Evolutionary conservation across 2,113 vertebrate species (phyloP).

Genomic region (Platichthys flesus): DNA sequence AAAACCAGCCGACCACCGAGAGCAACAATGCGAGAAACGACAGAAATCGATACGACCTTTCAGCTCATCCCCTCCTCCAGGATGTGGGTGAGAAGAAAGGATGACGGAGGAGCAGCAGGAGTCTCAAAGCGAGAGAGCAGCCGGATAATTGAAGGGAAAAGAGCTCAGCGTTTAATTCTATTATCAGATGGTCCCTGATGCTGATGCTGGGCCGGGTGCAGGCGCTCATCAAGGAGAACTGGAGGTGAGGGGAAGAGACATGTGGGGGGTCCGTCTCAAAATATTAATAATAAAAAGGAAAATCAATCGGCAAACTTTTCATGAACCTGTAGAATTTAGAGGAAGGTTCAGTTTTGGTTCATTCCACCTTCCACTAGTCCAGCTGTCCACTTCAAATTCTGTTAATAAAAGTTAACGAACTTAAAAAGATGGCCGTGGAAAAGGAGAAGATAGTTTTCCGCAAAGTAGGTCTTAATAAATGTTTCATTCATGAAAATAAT

Average conservation of each 20-base stretch:
- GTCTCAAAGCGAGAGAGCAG: constrained; percentile 54
- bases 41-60: constrained; percentile 68
- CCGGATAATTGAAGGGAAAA: constrained; percentile 65
- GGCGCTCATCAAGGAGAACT: constrained; percentile 36
- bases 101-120: constrained; percentile 58
- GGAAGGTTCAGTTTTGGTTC: too few species aligned
- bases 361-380: too few species aligned
- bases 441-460: too few species aligned
- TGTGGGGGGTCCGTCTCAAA: too few species aligned
- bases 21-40: constrained; percentile 64
- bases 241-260: constrained; percentile 43
- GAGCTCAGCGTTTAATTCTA: constrained; percentile 64
- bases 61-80: constrained; percentile 51
- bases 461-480: too few species aligned
- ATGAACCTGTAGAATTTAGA: too few species aligned
- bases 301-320: too few species aligned
- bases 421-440: too few species aligned
- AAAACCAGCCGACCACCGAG: constrained; percentile 53
- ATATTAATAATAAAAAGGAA: too few species aligned
- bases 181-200: constrained; percentile 49
- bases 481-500: too few species aligned
- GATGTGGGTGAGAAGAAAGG: constrained; percentile 48
- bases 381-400: too few species aligned
- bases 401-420: too few species aligned
- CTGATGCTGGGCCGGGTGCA: background rate